phyloP scores from a whole-genome alignment of 2,888 invertebrate species.

The Gryllus longicercus region DNA sequence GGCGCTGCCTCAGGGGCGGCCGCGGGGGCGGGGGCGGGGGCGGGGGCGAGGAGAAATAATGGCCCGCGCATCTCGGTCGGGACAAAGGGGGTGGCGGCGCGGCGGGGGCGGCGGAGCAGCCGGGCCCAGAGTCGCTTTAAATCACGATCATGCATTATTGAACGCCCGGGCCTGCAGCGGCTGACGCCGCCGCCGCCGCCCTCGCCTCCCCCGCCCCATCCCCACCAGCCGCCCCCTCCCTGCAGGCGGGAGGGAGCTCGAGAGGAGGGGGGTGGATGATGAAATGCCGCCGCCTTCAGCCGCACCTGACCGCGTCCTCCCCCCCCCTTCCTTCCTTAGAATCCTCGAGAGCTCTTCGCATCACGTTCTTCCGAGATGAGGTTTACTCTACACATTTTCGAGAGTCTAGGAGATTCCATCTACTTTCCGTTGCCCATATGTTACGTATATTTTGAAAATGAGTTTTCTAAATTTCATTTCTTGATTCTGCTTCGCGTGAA shows the following conservation, averaged over 20 bases:
- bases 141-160: slow-evolving; percentile 24
- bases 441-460: too few relatives aligned
- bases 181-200: not conserved
- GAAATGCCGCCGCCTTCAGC: slow-evolving; percentile 1
- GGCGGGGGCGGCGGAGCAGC: not conserved
- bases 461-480: too few relatives aligned
- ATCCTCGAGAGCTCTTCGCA: too few relatives aligned
- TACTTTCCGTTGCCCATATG: too few relatives aligned
- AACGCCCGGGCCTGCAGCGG: not conserved
- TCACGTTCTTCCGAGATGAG: too few relatives aligned
- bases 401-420: too few relatives aligned
- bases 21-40: not conserved
- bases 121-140: slow-evolving; percentile 11
- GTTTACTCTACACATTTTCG: too few relatives aligned
- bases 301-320: not conserved
- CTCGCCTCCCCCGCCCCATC: too few relatives aligned
- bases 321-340: too few relatives aligned
- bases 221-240: too few relatives aligned
- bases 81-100: not conserved
- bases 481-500: too few relatives aligned
- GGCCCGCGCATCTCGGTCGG: slow-evolving; percentile 1
- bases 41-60: not conserved
- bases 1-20: not conserved
- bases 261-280: not conserved
- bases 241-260: not conserved